phyloP scores from a whole-genome alignment of 53 echinoderm and acorn worm species.

The Echinometra lucunter region DNA sequence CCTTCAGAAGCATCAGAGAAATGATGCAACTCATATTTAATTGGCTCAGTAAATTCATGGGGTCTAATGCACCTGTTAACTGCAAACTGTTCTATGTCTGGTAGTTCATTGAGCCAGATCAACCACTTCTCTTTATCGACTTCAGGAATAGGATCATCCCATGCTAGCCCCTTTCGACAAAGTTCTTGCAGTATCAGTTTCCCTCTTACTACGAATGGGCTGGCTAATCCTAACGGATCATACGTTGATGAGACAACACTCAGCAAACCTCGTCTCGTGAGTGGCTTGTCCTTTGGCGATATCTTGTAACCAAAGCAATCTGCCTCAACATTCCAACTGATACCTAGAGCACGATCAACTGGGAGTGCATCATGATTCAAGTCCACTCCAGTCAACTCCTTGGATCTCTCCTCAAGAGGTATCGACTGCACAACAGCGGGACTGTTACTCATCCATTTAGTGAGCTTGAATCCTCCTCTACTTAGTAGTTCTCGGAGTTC shows the following conservation, averaged over 20 bases:
- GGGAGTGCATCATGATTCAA: constrained; percentile 67
- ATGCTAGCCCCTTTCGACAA: constrained; percentile 63
- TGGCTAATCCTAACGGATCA: constrained; percentile 72
- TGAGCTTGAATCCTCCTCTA: constrained; percentile 75
- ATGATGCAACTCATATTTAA: constrained; percentile 73
- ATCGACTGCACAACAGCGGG: constrained; percentile 63
- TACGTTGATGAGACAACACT: constrained; percentile 77
- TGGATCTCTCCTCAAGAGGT: constrained; percentile 67
- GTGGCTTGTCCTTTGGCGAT: constrained; percentile 70
- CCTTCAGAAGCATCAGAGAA: constrained; percentile 86
- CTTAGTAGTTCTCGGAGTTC: constrained; percentile 64
- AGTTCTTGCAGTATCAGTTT: constrained; percentile 74
- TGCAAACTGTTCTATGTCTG: constrained; percentile 70
- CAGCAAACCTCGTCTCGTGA: constrained; percentile 73
- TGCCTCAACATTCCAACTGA: constrained; percentile 77
- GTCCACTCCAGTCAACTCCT: constrained; percentile 64
- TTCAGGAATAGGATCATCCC: constrained; percentile 82
- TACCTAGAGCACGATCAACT: constrained; percentile 72
- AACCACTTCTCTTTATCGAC: constrained; percentile 42
- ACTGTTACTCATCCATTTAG: constrained; percentile 77
- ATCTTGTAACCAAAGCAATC: constrained; percentile 76
- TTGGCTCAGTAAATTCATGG: constrained; percentile 48
- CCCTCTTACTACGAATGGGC: constrained; percentile 65
- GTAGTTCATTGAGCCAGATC: constrained; percentile 68
- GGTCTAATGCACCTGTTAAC: constrained; percentile 76